Evolutionary conservation across 2,113 vertebrate species (phyloP).

Genomic region (Thomomys bottae): DNA sequence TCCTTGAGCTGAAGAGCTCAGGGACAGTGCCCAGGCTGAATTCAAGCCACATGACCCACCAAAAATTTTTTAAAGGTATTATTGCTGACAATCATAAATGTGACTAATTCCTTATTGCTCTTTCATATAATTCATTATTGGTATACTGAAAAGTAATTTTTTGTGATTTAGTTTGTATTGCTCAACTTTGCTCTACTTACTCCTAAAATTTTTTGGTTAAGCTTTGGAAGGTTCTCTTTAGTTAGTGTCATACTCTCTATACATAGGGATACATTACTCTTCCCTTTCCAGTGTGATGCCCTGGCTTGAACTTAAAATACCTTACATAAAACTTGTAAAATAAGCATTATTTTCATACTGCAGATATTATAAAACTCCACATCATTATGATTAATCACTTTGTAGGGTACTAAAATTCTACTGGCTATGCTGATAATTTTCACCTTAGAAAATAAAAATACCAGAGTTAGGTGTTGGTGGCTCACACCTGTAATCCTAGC

Average conservation of each 20-base stretch:
- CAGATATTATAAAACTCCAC: no score
- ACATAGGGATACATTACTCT: background rate
- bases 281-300: background rate
- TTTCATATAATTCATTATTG: background rate
- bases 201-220: background rate
- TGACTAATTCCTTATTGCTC: no score
- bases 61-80: no score
- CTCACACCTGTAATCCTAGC: no score
- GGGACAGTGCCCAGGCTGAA: no score
- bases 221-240: background rate
- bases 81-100: background rate
- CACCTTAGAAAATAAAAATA: background rate
- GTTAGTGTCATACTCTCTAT: background rate
- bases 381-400: no score
- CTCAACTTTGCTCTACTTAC: background rate
- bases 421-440: no score
- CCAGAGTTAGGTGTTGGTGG: no score
- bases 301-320: background rate
- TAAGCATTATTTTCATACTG: background rate
- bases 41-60: no score
- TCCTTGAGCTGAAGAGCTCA: no score
- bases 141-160: background rate
- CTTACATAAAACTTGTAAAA: background rate
- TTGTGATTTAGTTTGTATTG: background rate
- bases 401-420: background rate